Evolutionary conservation across 2,113 vertebrate species (phyloP).

Genomic region (Cacatua alba): DNA sequence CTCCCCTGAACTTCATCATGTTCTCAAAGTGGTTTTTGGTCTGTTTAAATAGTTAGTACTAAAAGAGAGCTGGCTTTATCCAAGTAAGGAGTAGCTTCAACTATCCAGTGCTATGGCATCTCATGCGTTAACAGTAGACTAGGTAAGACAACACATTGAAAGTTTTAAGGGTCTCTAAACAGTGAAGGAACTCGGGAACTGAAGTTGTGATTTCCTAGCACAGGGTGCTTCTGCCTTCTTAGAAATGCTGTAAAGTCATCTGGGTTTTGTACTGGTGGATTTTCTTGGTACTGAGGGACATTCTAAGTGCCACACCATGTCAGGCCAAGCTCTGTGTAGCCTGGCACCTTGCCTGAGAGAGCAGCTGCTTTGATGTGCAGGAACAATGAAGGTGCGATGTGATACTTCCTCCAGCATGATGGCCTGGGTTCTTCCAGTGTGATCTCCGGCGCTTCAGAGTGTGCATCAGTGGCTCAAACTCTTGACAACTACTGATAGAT

Average conservation of each 20-base stretch:
- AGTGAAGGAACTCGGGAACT: background rate
- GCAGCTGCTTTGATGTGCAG: background rate
- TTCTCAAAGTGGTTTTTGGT: background rate
- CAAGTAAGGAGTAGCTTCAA: background rate
- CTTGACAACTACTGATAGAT: background rate
- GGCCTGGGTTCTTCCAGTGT: background rate
- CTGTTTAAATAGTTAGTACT: background rate
- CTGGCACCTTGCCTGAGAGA: background rate
- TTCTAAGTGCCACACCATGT: background rate
- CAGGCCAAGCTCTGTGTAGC: background rate
- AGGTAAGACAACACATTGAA: background rate
- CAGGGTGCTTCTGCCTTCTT: background rate
- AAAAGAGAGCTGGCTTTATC: background rate
- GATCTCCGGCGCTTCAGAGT: background rate
- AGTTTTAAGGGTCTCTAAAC: background rate
- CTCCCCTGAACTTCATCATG: background rate
- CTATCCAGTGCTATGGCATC: background rate
- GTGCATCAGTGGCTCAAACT: background rate
- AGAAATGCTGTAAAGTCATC: background rate
- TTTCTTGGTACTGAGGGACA: background rate
- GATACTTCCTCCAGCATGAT: background rate
- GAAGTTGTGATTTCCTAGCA: background rate
- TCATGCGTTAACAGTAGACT: background rate
- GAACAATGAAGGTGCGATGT: background rate
- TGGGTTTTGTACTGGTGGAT: background rate